Percentiles rank a stretch among this genome's conserved stretches.
Conservation (phyloP, 30 jellyfish, hydroid and myxozoan species). For the Hydractinia echinata region DNA sequence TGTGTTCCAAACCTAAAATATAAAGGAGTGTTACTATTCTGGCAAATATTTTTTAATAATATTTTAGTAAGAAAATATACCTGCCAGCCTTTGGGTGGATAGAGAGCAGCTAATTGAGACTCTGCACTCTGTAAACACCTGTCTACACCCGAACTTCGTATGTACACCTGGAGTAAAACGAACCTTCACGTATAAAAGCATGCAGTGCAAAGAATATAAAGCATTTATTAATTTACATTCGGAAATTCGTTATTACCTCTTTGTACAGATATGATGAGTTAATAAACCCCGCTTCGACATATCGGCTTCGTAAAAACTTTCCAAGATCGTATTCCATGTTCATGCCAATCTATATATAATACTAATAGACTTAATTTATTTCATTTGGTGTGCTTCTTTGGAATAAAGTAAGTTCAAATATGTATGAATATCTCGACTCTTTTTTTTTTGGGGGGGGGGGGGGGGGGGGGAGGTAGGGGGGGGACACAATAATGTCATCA, state of each 20-base stretch:
- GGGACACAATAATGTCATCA: too few relatives aligned
- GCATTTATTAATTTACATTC: background rate
- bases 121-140: conserved; percentile 95
- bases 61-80: background rate
- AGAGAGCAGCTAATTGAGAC: conserved; percentile 83
- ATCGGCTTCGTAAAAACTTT: conserved; percentile 46
- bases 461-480: too few relatives aligned
- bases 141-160: conserved; percentile 71
- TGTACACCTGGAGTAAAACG: conserved; percentile 45
- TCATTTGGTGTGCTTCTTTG: too few relatives aligned
- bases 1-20: conserved; percentile 13
- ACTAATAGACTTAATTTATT: too few relatives aligned
- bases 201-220: background rate
- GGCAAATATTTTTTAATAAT: too few relatives aligned
- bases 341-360: conserved; percentile 55
- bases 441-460: too few relatives aligned
- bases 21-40: too few relatives aligned
- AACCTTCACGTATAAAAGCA: background rate
- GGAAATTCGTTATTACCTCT: conserved; percentile 29
- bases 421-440: too few relatives aligned
- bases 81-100: conserved; percentile 89
- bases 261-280: conserved; percentile 40
- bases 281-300: conserved; percentile 34
- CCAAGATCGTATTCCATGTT: conserved; percentile 75
- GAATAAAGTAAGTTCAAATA: too few relatives aligned